A percentile compares a stretch with the other conserved stretches of the same genome.
These are phyloP conservation scores for Taenioides sp. DNA, from an alignment of 2,797 vertebrate species.

Conservation along the genomic window DNA sequence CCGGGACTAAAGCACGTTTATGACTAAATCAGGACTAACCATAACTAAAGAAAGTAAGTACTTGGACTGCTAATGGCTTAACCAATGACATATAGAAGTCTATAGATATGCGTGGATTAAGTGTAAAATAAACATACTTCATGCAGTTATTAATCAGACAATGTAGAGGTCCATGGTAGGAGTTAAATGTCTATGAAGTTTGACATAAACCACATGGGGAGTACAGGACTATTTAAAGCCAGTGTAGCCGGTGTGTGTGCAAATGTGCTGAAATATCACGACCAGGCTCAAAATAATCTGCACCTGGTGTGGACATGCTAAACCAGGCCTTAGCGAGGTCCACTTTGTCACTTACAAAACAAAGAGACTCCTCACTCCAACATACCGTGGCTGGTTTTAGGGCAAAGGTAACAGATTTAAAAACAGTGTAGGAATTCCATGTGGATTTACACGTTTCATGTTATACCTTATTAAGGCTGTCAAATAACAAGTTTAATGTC, in stretches of 20 bases:
- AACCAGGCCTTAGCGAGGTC: slow-evolving; percentile 60
- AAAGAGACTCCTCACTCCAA: slow-evolving; percentile 47
- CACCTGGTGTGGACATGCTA: slow-evolving; percentile 75
- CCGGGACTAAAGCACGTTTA: not conserved
- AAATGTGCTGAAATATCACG: slow-evolving; percentile 79
- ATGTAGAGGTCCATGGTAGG: slow-evolving; percentile 22
- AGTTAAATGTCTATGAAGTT: slow-evolving; percentile 55
- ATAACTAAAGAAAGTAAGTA: not conserved
- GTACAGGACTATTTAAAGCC: slow-evolving; percentile 75
- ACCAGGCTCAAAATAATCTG: slow-evolving; percentile 77
- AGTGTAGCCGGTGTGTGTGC: slow-evolving; percentile 59
- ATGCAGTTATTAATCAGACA: slow-evolving; percentile 12
- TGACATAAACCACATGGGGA: slow-evolving; percentile 70
- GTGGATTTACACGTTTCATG: not conserved
- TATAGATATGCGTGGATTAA: not conserved
- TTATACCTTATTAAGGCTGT: not conserved
- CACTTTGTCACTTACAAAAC: slow-evolving; percentile 71
- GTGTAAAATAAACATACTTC: slow-evolving; percentile 17
- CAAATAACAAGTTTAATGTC: slow-evolving; percentile 2
- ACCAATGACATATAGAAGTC: not conserved
- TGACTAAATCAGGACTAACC: not conserved
- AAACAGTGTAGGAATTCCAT: slow-evolving; percentile 7
- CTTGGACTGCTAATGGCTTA: not conserved
- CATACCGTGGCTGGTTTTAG: slow-evolving; percentile 35
- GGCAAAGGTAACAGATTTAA: slow-evolving; percentile 22